Conservation (phyloP, 1,140 invertebrate genomes). For the Bombus turneri region DNA sequence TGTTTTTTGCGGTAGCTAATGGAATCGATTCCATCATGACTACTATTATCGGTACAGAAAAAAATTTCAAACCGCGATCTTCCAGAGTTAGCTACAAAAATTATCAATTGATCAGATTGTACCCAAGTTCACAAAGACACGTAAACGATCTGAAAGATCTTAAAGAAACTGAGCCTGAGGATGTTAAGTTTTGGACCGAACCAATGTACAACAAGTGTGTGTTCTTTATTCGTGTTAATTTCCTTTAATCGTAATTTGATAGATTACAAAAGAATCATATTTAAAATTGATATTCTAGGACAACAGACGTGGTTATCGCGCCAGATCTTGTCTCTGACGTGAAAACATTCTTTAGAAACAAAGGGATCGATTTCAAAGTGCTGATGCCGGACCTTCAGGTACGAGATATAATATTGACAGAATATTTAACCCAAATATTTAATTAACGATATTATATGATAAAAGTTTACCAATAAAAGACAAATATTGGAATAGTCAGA, state of each 20-base stretch:
- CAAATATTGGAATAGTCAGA: too few species aligned
- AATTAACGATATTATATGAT: too few species aligned
- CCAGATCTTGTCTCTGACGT: conserved; percentile 85
- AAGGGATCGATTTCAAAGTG: conserved; percentile 86
- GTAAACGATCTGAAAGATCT: conserved; percentile 73
- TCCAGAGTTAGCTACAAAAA: conserved; percentile 76
- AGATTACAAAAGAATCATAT: not conserved
- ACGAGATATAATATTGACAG: conserved; percentile 50
- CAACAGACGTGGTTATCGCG: conserved; percentile 88
- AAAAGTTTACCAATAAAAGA: not conserved
- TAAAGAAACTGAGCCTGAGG: conserved; percentile 76
- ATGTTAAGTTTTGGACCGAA: conserved; percentile 83
- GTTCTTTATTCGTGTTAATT: not conserved
- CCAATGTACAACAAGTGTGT: conserved; percentile 75
- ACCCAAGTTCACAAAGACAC: conserved; percentile 71
- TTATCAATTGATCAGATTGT: conserved; percentile 77
- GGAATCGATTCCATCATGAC: conserved; percentile 72
- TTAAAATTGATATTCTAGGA: conserved; percentile 77
- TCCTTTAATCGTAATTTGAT: not conserved
- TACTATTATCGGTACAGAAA: conserved; percentile 72
- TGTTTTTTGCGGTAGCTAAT: conserved; percentile 69
- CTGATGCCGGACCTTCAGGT: conserved; percentile 89
- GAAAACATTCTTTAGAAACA: conserved; percentile 85
- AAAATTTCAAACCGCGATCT: conserved; percentile 56
- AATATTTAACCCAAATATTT: not conserved